phyloP scores from a whole-genome alignment of 2,888 invertebrate species.

The Cheilosia vernalis region DNA sequence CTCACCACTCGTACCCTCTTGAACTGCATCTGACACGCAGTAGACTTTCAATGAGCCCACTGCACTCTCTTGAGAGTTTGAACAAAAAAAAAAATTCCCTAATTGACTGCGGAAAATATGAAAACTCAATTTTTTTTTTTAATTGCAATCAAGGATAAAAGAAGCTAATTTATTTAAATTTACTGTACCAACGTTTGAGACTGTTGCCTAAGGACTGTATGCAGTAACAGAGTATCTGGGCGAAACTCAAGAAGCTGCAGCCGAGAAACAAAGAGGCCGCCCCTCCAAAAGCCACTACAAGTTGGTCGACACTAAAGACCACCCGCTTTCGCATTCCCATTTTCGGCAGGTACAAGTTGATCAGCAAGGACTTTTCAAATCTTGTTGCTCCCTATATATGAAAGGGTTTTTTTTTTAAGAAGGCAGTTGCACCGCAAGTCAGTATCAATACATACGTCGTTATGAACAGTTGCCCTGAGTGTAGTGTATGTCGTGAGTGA shows the following conservation, averaged over 20 bases:
- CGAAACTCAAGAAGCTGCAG: conserved; percentile 81
- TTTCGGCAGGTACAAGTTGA: conserved; percentile 76
- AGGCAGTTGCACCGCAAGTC: not conserved
- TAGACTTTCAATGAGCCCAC: conserved; percentile 46
- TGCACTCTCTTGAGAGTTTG: conserved; percentile 17
- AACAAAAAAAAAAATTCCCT: not conserved
- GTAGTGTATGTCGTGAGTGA: conserved; percentile 77
- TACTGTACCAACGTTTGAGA: conserved; percentile 17
- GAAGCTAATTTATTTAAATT: conserved; percentile 42
- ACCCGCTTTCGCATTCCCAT: conserved; percentile 80
- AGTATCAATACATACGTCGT: conserved; percentile 76
- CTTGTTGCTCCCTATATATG: conserved; percentile 74
- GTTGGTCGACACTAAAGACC: conserved; percentile 81
- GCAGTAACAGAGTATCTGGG: conserved; percentile 69
- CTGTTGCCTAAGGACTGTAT: conserved; percentile 38
- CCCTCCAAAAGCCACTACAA: conserved; percentile 82
- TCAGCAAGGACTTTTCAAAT: conserved; percentile 78
- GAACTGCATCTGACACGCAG: conserved; percentile 50
- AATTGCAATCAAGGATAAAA: conserved; percentile 11
- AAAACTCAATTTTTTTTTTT: not conserved
- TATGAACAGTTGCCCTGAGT: conserved; percentile 75
- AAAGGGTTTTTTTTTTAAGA: not conserved
- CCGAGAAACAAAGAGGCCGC: conserved; percentile 82
- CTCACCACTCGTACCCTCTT: conserved; percentile 1
- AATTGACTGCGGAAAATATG: conserved; percentile 16